Base-by-base conservation (phyloP, 2,888 invertebrate species). In the Ophioninae sp. region DNA sequence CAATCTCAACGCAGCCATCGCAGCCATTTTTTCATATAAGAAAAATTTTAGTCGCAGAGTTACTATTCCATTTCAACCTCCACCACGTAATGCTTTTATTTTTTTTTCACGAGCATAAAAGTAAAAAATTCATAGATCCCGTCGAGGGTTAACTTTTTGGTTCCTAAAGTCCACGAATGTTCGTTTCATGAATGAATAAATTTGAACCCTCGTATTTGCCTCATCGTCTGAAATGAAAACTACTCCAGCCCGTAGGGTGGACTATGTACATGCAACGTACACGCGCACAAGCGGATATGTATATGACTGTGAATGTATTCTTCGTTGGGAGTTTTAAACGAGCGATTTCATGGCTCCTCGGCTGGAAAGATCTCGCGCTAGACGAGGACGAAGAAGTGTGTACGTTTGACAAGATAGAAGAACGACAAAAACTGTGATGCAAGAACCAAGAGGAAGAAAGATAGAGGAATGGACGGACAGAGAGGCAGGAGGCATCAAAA, bases 331-430 rank as follows among this genome's bases (percentile, higher is more conserved):
- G 30, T 61, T 72, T 69, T 68, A 59, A 73, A 67, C 65, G 67
- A 74, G 77, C 77, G 78, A 84, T 85, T 84, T 84, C 85, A 84
- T 77, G 82, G 79, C 73, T 69, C 82, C 68, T 69, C 59, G 79
- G 78, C 62, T 79, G 79, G 73, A 85, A 82, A 82, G 81, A 82
- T 84, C 73, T 69, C 41, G 72, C 67, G 64, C 30, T 64, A 68
- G 68, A 77, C 23, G 62, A 72, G 50, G 69, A 79, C 50, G 78
- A 79, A 77, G 23, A 74, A 69, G 61, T 69, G 73, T 41, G 50
- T 70, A 44, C 23, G 37, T 75, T 67, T 74, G 64, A n/a, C 50
- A 44, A 78, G 44, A 62, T 37, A 62, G 69, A 65, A 62, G 72
- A 72, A 61, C 21, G 59, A 61, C 21, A 59, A 72, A 39, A 41